A percentile compares a stretch with the other conserved stretches of the same genome.
phyloP scores from a whole-genome alignment of 2,113 vertebrate genomes.

The Marcusenius ussheri region DNA sequence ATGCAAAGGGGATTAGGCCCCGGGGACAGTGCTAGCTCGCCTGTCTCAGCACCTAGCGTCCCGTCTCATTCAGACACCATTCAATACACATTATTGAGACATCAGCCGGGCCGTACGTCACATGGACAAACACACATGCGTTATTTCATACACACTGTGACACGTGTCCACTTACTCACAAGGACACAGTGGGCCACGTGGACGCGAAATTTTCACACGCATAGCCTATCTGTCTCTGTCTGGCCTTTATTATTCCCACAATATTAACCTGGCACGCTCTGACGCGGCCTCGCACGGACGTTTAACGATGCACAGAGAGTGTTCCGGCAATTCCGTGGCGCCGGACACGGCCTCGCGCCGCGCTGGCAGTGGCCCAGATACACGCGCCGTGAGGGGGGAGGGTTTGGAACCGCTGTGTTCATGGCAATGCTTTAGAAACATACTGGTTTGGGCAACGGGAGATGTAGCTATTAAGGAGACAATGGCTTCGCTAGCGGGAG shows the following conservation, averaged over 20 bases:
- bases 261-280: neutral
- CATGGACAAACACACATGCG: neutral
- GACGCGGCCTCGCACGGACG: neutral
- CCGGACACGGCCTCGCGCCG: neutral
- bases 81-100: constrained; percentile 20
- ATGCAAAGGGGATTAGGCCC: constrained; percentile 18
- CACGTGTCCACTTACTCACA: neutral
- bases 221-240: neutral
- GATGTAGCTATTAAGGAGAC: neutral
- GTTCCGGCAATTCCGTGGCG: neutral
- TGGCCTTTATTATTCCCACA: neutral
- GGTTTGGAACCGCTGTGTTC: neutral
- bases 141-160: neutral
- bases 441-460: neutral
- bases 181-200: neutral
- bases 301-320: neutral
- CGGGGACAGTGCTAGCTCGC: neutral
- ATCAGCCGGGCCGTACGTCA: neutral
- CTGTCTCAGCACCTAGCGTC: neutral
- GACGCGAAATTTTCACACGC: neutral
- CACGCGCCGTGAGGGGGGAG: neutral
- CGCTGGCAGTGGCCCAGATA: neutral
- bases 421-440: neutral
- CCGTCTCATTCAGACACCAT: constrained; percentile 14
- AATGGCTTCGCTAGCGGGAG: neutral